Conservation (phyloP, 1,140 invertebrate genomes). For the Drosophila santomea region DNA sequence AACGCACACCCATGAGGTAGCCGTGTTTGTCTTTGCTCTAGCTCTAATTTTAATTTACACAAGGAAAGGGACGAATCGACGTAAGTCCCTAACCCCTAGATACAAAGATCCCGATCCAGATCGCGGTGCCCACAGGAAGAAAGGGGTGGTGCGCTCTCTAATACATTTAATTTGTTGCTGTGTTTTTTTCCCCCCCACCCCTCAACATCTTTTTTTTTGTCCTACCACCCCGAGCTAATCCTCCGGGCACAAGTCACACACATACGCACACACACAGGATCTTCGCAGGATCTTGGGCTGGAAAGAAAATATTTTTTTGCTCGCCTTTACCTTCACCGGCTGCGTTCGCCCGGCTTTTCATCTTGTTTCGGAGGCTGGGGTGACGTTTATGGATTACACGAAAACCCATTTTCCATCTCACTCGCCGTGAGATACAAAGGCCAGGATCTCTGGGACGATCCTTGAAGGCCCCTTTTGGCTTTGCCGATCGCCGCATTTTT, state of each 20-base stretch:
- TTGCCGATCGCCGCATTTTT: slow-evolving; percentile 46
- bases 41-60: slow-evolving; percentile 81
- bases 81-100: slow-evolving; percentile 49
- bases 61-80: slow-evolving; percentile 20
- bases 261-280: slow-evolving; percentile 8
- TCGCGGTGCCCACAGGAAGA: slow-evolving; percentile 48
- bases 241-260: slow-evolving; percentile 64
- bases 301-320: slow-evolving; percentile 64
- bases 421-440: slow-evolving; percentile 39
- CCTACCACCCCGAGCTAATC: slow-evolving; percentile 61
- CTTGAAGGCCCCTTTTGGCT: slow-evolving; percentile 34
- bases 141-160: slow-evolving; percentile 73
- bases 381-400: slow-evolving; percentile 84
- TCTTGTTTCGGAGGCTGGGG: slow-evolving; percentile 43
- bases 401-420: slow-evolving; percentile 62
- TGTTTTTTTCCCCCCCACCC: slow-evolving; percentile 26
- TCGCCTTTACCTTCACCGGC: slow-evolving; percentile 57
- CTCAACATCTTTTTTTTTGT: slow-evolving; percentile 8
- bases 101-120: slow-evolving; percentile 33
- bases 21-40: slow-evolving; percentile 71
- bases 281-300: slow-evolving; percentile 38
- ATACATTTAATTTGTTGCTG: slow-evolving; percentile 82
- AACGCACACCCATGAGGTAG: slow-evolving; percentile 65
- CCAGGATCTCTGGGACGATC: slow-evolving; percentile 39
- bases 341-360: slow-evolving; percentile 45